These are phyloP conservation scores for Chironex yamaguchii DNA, from an alignment of 30 jellyfish, hydroid and myxozoan species.

Conservation along the genomic window DNA sequence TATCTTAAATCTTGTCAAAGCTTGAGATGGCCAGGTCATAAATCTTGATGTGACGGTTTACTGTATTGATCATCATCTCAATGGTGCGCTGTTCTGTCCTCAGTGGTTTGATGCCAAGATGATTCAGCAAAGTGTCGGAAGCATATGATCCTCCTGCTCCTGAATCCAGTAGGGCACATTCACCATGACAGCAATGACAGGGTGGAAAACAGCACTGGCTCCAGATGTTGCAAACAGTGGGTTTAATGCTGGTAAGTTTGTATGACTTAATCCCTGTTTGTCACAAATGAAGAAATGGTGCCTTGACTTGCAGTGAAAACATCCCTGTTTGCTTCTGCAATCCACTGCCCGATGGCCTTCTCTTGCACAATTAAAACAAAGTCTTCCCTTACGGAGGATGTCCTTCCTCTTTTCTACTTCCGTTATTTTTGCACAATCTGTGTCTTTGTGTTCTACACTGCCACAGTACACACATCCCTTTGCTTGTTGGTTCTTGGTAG, in stretches of 20 bases:
- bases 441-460: slow-evolving; percentile 12
- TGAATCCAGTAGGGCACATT: slow-evolving; percentile 69
- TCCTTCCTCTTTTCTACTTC: slow-evolving; percentile 33
- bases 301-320: slow-evolving; percentile 57
- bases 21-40: background rate
- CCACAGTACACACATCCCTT: slow-evolving; percentile 63
- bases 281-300: slow-evolving; percentile 70
- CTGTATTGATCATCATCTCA: background rate
- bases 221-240: slow-evolving; percentile 28
- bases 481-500: too few relatives aligned
- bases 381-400: slow-evolving; percentile 17
- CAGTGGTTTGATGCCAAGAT: slow-evolving; percentile 12
- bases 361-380: slow-evolving; percentile 70
- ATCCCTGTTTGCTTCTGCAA: slow-evolving; percentile 57
- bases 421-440: slow-evolving; percentile 37
- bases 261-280: slow-evolving; percentile 10
- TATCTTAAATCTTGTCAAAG: background rate
- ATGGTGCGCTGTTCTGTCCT: background rate
- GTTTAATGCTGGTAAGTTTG: slow-evolving; percentile 25
- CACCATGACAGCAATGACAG: slow-evolving; percentile 56
- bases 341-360: slow-evolving; percentile 57
- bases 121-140: slow-evolving; percentile 46
- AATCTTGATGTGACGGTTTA: background rate
- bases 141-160: slow-evolving; percentile 85
- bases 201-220: too few relatives aligned